Evolutionary conservation across 2,113 vertebrate genomes (phyloP), one percentile per base, ranked within the genome.

Genomic region (Myiopsitta monachus): DNA sequence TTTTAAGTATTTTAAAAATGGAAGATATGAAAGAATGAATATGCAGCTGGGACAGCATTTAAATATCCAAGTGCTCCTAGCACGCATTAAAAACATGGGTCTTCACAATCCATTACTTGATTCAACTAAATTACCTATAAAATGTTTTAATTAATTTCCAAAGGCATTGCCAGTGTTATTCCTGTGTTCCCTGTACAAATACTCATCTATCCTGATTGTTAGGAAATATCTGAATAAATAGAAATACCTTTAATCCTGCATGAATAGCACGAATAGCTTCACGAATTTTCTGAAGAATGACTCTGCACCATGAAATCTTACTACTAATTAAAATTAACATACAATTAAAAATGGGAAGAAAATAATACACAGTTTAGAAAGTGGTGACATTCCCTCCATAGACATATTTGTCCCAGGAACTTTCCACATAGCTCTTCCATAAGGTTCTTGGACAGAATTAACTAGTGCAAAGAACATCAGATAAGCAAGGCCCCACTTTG

Each of bases 141-240:
- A 96, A 92, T 46, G 59, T 79, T 96, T 96, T 63, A 96, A 97
- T 97, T 97, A 92, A 97, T 98, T 98, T 98, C 84, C 87, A 95
- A 95, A 97, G 84, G 44, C 7, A 1, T 80, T 93, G 51, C 49
- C 95, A 95, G 69, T 67, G n/a, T 30, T 89, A 28, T 88, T 75
- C 33, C 38, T 36, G n/a, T 94, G 88, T 62, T 96, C 92, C 76
- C 93, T 89, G n/a, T 82, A 79, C 87, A 96, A 96, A 95, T 93
- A 96, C 67, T 83, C 72, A 92, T 96, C 90, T 91, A 36, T 36
- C 57, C 81, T 87, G 84, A 86, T 94, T 92, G 68, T 87, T 95
- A 81, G 93, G 87, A 97, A 96, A 74, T 75, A 88, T 41, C 15
- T 74, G 47, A 96, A 90, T 93, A 96, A 97, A 97, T 54, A 95